A percentile compares a stretch with the other conserved stretches of the same genome.
Evolutionary conservation across 2,888 invertebrate genomes (phyloP).

Genomic region (Plagiodera versicolora): DNA sequence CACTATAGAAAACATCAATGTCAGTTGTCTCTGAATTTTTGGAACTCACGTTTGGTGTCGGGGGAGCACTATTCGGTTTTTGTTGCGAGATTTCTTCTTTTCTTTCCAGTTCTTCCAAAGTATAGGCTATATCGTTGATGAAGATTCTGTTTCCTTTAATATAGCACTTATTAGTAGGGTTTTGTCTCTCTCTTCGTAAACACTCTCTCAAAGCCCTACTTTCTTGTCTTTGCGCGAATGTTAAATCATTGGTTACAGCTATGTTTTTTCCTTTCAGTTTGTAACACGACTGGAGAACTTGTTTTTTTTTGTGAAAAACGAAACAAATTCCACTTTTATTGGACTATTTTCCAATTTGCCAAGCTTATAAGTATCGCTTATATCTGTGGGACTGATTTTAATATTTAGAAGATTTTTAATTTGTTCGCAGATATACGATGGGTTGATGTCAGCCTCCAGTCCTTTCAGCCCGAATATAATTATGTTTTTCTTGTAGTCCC

Average conservation of each 20-base stretch:
- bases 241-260: constrained; percentile 1
- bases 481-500: background rate
- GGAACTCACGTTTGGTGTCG: constrained; percentile 1
- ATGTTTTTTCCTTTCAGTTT: constrained; percentile 2
- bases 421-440: background rate
- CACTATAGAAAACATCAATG: background rate
- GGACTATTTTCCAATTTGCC: constrained; percentile 2
- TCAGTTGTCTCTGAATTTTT: background rate
- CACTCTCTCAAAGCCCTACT: background rate
- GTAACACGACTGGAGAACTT: constrained; percentile 2
- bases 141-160: constrained; percentile 8
- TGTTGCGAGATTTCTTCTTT: constrained; percentile 5
- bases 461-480: constrained; percentile 4
- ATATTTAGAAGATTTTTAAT: background rate
- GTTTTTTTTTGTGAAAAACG: constrained; percentile 2
- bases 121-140: constrained; percentile 4
- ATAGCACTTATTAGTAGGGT: constrained; percentile 2
- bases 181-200: constrained; percentile 3
- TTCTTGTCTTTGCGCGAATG: background rate
- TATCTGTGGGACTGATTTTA: constrained; percentile 1
- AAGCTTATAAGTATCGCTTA: background rate
- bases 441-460: background rate
- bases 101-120: constrained; percentile 8
- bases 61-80: constrained; percentile 12
- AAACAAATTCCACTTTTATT: constrained; percentile 9